These are phyloP conservation scores for Acleris cristana DNA, from an alignment of 2,888 invertebrate species.

Conservation along the genomic window DNA sequence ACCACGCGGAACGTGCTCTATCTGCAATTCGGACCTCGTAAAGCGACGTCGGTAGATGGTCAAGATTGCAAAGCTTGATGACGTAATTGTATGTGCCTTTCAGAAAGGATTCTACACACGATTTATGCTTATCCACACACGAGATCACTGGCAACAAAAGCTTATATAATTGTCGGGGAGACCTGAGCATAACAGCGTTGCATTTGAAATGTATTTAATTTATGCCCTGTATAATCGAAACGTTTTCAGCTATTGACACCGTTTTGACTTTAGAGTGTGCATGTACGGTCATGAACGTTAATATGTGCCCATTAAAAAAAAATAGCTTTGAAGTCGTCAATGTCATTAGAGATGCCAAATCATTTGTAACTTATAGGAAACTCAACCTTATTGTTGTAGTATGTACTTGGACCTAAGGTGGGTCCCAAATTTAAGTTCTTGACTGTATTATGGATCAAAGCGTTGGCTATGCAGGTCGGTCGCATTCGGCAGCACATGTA, in stretches of 20 bases:
- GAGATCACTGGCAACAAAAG: constrained; percentile 22
- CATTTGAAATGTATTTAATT: too few relatives aligned
- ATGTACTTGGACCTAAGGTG: too few relatives aligned
- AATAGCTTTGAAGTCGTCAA: too few relatives aligned
- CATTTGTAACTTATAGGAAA: too few relatives aligned
- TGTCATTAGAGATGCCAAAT: too few relatives aligned
- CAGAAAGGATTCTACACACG: constrained; percentile 32
- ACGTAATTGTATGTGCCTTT: constrained; percentile 29
- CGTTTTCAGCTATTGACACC: too few relatives aligned
- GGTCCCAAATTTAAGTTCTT: constrained; percentile 5
- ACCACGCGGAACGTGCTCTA: constrained; percentile 66
- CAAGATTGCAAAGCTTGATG: constrained; percentile 33
- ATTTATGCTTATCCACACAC: constrained; percentile 28
- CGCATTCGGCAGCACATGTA: constrained; percentile 50
- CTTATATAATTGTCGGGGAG: constrained; percentile 13
- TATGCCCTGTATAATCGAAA: too few relatives aligned
- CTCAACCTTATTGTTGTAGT: too few relatives aligned
- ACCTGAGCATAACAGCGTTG: too few relatives aligned
- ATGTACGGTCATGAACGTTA: too few relatives aligned
- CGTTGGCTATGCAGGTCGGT: constrained; percentile 34
- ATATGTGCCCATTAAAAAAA: too few relatives aligned
- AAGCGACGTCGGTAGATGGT: constrained; percentile 26
- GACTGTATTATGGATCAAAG: constrained; percentile 43
- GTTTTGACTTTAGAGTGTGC: too few relatives aligned
- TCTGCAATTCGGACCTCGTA: constrained; percentile 56